A percentile compares a stretch with the other conserved stretches of the same genome.
Conservation (phyloP, 2,888 invertebrate species). For the Hydraecia micacea region DNA sequence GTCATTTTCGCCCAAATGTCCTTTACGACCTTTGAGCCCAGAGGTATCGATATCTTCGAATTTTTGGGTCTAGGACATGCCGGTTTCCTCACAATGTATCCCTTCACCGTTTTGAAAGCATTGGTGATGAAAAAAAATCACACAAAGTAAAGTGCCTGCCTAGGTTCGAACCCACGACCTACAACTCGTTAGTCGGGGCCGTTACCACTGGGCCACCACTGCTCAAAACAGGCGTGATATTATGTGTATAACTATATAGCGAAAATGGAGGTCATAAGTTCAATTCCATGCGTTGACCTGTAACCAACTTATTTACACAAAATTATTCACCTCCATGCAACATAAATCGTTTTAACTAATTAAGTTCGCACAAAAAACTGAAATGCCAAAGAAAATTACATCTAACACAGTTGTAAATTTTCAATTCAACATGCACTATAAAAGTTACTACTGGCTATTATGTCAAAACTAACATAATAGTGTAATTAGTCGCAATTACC, state of each 20-base stretch:
- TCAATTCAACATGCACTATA: conserved; percentile 51
- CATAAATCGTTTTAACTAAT: conserved; percentile 28
- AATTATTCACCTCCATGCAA: conserved; percentile 20
- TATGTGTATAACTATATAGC: not conserved
- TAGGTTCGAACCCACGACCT: not conserved
- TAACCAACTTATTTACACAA: not conserved
- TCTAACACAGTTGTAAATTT: conserved; percentile 46
- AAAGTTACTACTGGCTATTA: conserved; percentile 39
- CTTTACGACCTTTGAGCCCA: no score
- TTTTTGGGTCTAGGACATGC: not conserved
- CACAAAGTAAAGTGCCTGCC: not conserved
- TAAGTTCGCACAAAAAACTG: conserved; percentile 21
- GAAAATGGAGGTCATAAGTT: not conserved
- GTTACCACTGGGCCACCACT: not conserved
- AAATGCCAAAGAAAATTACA: conserved; percentile 41
- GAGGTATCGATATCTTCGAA: no score
- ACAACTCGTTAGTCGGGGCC: not conserved
- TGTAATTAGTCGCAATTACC: conserved; percentile 60
- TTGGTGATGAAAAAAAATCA: not conserved
- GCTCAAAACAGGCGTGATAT: not conserved
- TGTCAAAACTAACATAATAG: conserved; percentile 53
- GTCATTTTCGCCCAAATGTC: no score
- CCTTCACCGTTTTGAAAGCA: not conserved
- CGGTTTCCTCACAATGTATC: not conserved
- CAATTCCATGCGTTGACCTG: conserved; percentile 12